These are phyloP conservation scores for Cheiracanthium punctorium DNA, from an alignment of 2,888 invertebrate species.

Conservation along the genomic window DNA sequence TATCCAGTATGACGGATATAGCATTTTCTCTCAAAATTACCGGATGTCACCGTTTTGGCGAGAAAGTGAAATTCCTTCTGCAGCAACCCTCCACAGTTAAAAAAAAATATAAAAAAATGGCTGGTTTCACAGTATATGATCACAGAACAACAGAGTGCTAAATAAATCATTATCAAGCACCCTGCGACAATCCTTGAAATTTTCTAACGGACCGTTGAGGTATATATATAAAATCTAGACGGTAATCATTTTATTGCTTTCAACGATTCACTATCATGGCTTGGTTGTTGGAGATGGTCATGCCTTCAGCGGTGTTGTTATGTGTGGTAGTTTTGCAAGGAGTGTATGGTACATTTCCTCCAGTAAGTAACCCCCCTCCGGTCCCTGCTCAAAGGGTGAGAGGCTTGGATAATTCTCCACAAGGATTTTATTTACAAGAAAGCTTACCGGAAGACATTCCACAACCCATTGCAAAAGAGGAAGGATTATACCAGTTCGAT, in stretches of 20 bases:
- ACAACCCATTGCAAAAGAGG: conserved; percentile 33
- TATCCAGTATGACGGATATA: conserved; percentile 3
- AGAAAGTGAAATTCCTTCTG: not conserved
- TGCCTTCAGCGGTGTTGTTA: conserved; percentile 36
- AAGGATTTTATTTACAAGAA: conserved; percentile 30
- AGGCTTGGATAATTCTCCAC: conserved; percentile 44
- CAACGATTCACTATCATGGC: not conserved
- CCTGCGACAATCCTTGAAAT: conserved; percentile 66
- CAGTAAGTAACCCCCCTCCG: conserved; percentile 42
- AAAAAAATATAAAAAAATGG: conserved; percentile 37
- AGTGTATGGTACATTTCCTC: conserved; percentile 31
- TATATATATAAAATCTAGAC: conserved; percentile 63
- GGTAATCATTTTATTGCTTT: conserved; percentile 27
- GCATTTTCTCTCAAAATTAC: not conserved
- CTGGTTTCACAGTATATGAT: conserved; percentile 61
- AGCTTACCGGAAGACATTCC: conserved; percentile 33
- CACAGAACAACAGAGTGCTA: conserved; percentile 65
- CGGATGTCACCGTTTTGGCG: conserved; percentile 19
- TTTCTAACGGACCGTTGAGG: conserved; percentile 54
- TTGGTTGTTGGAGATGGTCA: conserved; percentile 22
- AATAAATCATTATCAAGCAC: conserved; percentile 69
- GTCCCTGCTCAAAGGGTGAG: conserved; percentile 47
- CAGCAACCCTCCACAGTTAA: conserved; percentile 60
- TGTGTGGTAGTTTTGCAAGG: conserved; percentile 22
- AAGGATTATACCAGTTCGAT: conserved; percentile 1